These are phyloP conservation scores for Caenorhabditis japonica DNA, from an alignment of 2,888 invertebrate genomes.

Conservation along the genomic window DNA sequence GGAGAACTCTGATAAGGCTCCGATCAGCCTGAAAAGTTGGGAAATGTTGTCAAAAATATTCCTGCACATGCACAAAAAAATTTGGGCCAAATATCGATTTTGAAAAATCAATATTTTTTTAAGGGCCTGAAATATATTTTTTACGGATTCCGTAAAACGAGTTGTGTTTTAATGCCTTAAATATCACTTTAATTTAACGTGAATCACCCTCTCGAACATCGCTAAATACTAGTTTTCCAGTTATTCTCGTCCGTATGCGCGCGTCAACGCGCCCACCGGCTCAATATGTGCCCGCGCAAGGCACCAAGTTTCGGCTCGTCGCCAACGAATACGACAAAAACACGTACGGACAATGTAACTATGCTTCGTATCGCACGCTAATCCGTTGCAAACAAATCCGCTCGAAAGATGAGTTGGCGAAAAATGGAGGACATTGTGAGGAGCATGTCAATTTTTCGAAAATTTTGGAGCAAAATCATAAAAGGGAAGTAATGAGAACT, in stretches of 20 bases:
- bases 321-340: constrained; percentile 58
- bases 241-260: too few species aligned
- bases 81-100: too few species aligned
- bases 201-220: too few species aligned
- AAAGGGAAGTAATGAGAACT: constrained; percentile 29
- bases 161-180: too few species aligned
- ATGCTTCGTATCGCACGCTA: constrained; percentile 46
- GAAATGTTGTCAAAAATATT: too few species aligned
- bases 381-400: constrained; percentile 52
- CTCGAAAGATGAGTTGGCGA: constrained; percentile 46
- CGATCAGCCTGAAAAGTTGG: too few species aligned
- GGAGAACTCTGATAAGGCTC: too few species aligned
- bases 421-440: constrained; percentile 49
- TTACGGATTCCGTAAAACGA: not conserved
- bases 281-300: constrained; percentile 30
- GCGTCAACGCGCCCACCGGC: constrained; percentile 34
- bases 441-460: constrained; percentile 28
- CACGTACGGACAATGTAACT: constrained; percentile 52
- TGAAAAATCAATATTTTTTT: too few species aligned
- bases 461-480: constrained; percentile 15
- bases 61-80: too few species aligned
- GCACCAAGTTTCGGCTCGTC: constrained; percentile 22
- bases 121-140: too few species aligned
- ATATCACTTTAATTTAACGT: too few species aligned
- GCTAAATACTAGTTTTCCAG: too few species aligned